These are phyloP conservation scores for Bufotes viridis DNA, from an alignment of 2,797 vertebrate species.

Conservation along the genomic window DNA sequence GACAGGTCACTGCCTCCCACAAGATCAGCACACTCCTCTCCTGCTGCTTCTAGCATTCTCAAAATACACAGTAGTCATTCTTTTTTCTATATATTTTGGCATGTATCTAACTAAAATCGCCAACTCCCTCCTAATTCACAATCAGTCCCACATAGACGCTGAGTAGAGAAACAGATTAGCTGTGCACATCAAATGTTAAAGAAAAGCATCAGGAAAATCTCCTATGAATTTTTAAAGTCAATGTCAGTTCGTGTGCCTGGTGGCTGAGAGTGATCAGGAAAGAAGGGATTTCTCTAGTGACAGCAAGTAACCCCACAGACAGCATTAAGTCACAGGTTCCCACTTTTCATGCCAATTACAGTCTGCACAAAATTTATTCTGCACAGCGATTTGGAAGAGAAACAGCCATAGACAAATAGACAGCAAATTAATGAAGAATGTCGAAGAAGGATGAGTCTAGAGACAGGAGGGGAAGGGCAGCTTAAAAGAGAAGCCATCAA, in stretches of 20 bases:
- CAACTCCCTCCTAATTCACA: no score
- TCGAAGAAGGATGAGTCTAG: constrained; percentile 4
- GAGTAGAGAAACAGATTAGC: not conserved
- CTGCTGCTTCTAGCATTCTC: not conserved
- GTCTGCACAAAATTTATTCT: constrained; percentile 25
- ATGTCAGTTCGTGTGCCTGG: not conserved
- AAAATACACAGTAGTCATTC: not conserved
- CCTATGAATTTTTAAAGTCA: constrained; percentile 26
- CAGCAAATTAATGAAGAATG: constrained; percentile 37
- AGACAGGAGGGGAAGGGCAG: not conserved
- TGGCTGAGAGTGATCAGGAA: not conserved
- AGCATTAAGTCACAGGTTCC: not conserved
- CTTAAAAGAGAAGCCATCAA: not conserved
- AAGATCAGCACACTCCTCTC: not conserved
- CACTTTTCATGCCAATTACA: constrained; percentile 33
- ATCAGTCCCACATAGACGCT: not conserved
- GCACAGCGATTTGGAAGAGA: constrained; percentile 17
- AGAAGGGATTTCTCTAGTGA: constrained; percentile 6
- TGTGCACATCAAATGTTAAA: constrained; percentile 1
- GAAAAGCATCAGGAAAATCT: constrained; percentile 30
- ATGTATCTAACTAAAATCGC: not conserved
- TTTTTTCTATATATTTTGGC: not conserved
- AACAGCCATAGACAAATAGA: constrained; percentile 26
- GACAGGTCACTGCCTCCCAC: not conserved
- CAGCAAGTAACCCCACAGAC: not conserved